Evolutionary conservation across 2,113 vertebrate species (phyloP).

Genomic region (Pantherophis guttatus): DNA sequence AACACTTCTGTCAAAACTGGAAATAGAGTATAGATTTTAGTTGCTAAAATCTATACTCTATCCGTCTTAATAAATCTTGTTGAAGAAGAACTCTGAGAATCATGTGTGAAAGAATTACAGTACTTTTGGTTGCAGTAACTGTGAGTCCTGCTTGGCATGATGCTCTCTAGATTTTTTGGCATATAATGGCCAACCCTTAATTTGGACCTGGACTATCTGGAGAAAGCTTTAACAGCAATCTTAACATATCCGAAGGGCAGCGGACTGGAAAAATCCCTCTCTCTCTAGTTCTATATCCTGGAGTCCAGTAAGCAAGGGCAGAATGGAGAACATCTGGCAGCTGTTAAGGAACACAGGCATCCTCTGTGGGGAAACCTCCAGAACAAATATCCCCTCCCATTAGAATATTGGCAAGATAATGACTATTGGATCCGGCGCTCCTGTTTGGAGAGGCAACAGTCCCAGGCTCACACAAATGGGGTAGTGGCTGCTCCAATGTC

Average conservation of each 20-base stretch:
- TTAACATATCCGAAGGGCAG: background rate
- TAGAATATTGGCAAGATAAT: slow-evolving; percentile 3
- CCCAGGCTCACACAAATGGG: background rate
- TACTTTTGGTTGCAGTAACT: background rate
- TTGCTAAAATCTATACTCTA: background rate
- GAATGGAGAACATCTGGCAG: slow-evolving; percentile 12
- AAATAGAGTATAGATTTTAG: background rate
- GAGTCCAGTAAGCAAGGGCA: background rate
- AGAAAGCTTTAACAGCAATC: background rate
- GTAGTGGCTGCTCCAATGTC: background rate
- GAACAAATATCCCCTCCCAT: slow-evolving; percentile 20
- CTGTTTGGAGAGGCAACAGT: slow-evolving; percentile 13
- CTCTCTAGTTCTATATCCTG: background rate
- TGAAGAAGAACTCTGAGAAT: background rate
- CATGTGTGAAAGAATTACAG: background rate
- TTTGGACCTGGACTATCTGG: background rate
- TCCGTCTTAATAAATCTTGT: background rate
- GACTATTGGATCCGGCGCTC: slow-evolving; percentile 7
- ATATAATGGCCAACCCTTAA: background rate
- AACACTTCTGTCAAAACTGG: background rate
- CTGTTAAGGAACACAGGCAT: background rate
- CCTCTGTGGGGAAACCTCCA: slow-evolving; percentile 3
- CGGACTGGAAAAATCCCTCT: background rate
- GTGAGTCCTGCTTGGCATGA: background rate
- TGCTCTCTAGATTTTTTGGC: background rate